A percentile compares a stretch with the other conserved stretches of the same genome.
Evolutionary conservation across 2,888 invertebrate genomes (phyloP).

Genomic region (Euspilapteryx auroguttella): DNA sequence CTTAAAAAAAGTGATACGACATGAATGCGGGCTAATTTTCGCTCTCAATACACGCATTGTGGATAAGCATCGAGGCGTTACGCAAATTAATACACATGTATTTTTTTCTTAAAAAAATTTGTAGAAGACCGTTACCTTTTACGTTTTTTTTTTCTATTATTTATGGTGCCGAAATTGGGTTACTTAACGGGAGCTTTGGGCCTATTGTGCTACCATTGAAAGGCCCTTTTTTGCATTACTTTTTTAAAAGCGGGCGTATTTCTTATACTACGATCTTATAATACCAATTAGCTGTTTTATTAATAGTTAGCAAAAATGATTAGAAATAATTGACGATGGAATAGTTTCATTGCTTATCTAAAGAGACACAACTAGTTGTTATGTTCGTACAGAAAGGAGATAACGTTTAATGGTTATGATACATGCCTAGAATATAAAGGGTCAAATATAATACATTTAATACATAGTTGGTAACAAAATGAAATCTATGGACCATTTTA

Average conservation of each 20-base stretch:
- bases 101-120: conserved; percentile 21
- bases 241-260: conserved; percentile 13
- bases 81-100: conserved; percentile 50
- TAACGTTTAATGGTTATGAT: too few species aligned
- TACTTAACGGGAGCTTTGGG: conserved; percentile 49
- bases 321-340: too few species aligned
- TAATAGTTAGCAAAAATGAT: too few species aligned
- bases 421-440: too few species aligned
- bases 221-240: conserved; percentile 15
- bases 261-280: too few species aligned
- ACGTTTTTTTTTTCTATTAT: conserved; percentile 39
- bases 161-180: conserved; percentile 60
- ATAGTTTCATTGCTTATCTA: too few species aligned
- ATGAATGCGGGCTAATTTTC: conserved; percentile 58
- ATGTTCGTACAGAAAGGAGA: too few species aligned
- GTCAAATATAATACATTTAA: too few species aligned
- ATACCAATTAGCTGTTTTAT: too few species aligned
- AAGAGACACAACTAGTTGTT: too few species aligned
- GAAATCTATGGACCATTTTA: too few species aligned
- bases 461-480: too few species aligned
- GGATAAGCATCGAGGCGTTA: conserved; percentile 52
- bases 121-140: conserved; percentile 45
- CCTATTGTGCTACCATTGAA: conserved; percentile 30
- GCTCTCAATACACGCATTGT: conserved; percentile 49
- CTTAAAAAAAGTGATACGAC: conserved; percentile 12